Base-by-base conservation (phyloP, 1,140 invertebrate genomes). In the Himalopsyche phryganea region DNA sequence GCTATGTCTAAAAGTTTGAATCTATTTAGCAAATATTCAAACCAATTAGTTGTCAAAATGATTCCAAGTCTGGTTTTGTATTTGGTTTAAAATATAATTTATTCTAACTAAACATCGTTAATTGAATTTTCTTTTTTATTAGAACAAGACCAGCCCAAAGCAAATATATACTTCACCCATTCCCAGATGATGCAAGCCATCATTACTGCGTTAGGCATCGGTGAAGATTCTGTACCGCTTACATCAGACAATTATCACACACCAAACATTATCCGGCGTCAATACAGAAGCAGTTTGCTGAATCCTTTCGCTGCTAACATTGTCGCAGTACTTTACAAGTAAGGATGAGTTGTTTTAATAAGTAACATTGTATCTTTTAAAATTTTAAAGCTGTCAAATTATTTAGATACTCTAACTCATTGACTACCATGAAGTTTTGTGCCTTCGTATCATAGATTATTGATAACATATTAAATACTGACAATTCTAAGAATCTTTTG, bases 291-390 rank as follows among this genome's bases (percentile, higher is more conserved):
- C 0, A 91, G 89, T 0, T 65, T 79, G 3, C 82, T 92, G 41
- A 74, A 80, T 46, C 88, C 92, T 0, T 94, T 92, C 65, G 85
- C 86, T 9, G 79, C 83, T 2, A 94, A 94, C 73, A 66, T 94
- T 1, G 84, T 83, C 38, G 86, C 89, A 19, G 82, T 92, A 2
- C 75, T 92, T 44, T 89, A 90, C 71, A 83, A 82, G 85, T 88
- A 70, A 77, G 70, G 69, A 13, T 13, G 15, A 9, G 6, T 42
- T 42, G 6, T 6, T 14, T 14, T 6, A 42, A 42, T 9, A 42
- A 42, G 6, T 42, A 42, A 14, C 40, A 9, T 14, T 42, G 9
- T 42, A 6, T 14, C 33, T 35, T n/a, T 35, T 35, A n/a, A 7
- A 35, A 6, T 7, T 7, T 6, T 35, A 35, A 6, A 35, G 6